phyloP scores from a whole-genome alignment of 2,888 invertebrate genomes.

The Portevinia maculata region DNA sequence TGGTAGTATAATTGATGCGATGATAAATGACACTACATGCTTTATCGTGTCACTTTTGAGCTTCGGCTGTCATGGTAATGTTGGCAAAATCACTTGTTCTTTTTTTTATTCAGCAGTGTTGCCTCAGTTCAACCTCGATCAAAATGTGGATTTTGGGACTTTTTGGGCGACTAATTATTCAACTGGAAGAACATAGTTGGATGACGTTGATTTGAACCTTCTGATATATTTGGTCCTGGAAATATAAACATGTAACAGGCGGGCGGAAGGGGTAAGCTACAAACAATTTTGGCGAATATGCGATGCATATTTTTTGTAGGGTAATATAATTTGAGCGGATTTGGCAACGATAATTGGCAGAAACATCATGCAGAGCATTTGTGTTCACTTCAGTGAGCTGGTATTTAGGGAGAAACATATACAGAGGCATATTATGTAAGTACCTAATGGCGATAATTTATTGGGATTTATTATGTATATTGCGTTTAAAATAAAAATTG shows the following conservation, averaged over 20 bases:
- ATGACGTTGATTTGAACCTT: conserved; percentile 20
- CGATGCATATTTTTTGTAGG: too few relatives aligned
- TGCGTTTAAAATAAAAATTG: too few relatives aligned
- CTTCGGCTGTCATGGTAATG: conserved; percentile 55
- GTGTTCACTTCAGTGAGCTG: too few relatives aligned
- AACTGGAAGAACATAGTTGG: conserved; percentile 20
- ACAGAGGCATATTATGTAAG: too few relatives aligned
- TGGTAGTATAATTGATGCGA: conserved; percentile 53
- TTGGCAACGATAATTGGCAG: too few relatives aligned
- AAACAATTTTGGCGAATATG: conserved; percentile 20
- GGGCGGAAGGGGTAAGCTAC: conserved; percentile 13
- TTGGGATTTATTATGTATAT: too few relatives aligned
- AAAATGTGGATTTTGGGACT: conserved; percentile 11
- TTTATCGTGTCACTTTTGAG: conserved; percentile 31
- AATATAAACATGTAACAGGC: conserved; percentile 5
- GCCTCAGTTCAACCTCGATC: conserved; percentile 3
- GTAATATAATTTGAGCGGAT: too few relatives aligned
- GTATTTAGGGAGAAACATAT: too few relatives aligned
- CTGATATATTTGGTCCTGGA: conserved; percentile 1
- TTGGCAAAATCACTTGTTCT: conserved; percentile 24
- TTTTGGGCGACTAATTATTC: conserved; percentile 17
- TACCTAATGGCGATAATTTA: too few relatives aligned
- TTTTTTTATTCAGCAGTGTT: background rate
- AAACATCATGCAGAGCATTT: too few relatives aligned
- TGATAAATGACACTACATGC: conserved; percentile 45